Evolutionary conservation across 2,888 invertebrate species (phyloP).

Genomic region (Plagodis pulveraria): DNA sequence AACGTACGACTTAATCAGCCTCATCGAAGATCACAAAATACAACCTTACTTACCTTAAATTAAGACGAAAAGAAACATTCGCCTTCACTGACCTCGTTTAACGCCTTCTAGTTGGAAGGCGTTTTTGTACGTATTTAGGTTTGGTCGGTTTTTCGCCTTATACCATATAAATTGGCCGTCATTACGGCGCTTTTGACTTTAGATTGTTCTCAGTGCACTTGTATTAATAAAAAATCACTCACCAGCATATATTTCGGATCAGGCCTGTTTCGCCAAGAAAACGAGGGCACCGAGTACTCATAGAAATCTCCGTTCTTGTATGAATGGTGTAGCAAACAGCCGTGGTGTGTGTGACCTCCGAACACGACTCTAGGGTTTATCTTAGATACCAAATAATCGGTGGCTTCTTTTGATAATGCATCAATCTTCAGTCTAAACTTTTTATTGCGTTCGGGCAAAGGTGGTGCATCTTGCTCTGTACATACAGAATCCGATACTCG

Average conservation of each 20-base stretch:
- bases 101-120: no score
- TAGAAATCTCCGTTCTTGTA: slow-evolving; percentile 74
- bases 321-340: slow-evolving; percentile 87
- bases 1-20: no score
- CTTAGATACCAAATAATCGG: slow-evolving; percentile 85
- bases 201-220: no score
- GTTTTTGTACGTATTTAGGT: no score
- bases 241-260: slow-evolving; percentile 96
- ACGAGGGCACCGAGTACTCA: slow-evolving; percentile 95
- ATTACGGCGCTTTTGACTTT: no score
- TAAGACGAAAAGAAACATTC: no score
- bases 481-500: slow-evolving; percentile 93
- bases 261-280: slow-evolving; percentile 97
- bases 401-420: slow-evolving; percentile 93
- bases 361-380: slow-evolving; percentile 92
- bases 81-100: no score
- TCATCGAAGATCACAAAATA: no score
- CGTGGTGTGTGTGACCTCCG: slow-evolving; percentile 97
- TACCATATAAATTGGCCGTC: no score
- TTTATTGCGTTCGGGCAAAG: slow-evolving; percentile 86
- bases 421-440: slow-evolving; percentile 94
- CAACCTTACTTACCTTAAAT: no score
- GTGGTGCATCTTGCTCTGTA: slow-evolving; percentile 91
- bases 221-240: slow-evolving; percentile 49
- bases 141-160: no score